Evolutionary conservation across 2,888 invertebrate genomes (phyloP).

Genomic region (Ormia ochracea): DNA sequence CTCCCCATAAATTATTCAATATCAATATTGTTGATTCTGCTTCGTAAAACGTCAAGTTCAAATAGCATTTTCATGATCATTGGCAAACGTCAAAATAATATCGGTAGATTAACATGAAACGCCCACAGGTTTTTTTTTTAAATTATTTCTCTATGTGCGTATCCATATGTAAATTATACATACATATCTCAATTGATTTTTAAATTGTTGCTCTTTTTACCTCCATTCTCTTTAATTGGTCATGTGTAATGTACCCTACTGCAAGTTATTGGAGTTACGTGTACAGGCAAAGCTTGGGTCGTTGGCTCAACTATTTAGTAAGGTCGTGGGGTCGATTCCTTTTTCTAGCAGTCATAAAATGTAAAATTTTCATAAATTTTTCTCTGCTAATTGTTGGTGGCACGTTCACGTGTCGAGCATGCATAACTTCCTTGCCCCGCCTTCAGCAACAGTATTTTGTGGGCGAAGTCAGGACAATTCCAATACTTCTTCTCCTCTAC

Average conservation of each 20-base stretch:
- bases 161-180: too few relatives aligned
- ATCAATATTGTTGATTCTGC: slow-evolving; percentile 15
- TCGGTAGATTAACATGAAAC: slow-evolving; percentile 47
- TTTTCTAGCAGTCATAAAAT: too few relatives aligned
- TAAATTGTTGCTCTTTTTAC: slow-evolving; percentile 18
- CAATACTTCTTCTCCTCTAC: too few relatives aligned
- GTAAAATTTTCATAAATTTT: too few relatives aligned
- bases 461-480: too few relatives aligned
- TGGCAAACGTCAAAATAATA: slow-evolving; percentile 9
- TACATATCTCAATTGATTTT: slow-evolving; percentile 16
- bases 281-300: too few relatives aligned
- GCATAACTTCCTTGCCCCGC: too few relatives aligned
- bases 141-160: slow-evolving; percentile 9
- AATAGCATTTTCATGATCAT: slow-evolving; percentile 56
- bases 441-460: too few relatives aligned
- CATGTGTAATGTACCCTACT: slow-evolving; percentile 33
- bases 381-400: too few relatives aligned
- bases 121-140: slow-evolving; percentile 46
- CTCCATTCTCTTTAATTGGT: slow-evolving; percentile 48
- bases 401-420: too few relatives aligned
- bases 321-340: too few relatives aligned
- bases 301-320: too few relatives aligned
- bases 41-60: slow-evolving; percentile 57
- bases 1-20: slow-evolving; percentile 29
- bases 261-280: neutral